Evolutionary conservation across 2,888 invertebrate species (phyloP).

Genomic region (Thymelicus acteon): DNA sequence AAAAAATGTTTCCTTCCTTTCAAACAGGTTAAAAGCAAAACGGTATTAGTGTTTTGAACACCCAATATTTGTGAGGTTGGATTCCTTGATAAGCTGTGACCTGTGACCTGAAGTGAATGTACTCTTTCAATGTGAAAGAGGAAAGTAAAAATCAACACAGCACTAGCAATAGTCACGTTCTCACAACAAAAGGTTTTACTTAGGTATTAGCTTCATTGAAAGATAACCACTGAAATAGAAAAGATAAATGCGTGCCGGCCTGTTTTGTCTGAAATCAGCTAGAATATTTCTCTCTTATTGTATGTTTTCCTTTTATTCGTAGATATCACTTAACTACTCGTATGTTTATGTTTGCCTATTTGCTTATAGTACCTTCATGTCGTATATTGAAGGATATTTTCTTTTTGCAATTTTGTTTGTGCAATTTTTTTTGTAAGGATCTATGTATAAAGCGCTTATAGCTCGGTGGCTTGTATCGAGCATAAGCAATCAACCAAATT

Average conservation of each 20-base stretch:
- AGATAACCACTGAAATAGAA: conserved; percentile 26
- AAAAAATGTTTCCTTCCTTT: too few relatives aligned
- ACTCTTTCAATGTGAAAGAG: conserved; percentile 49
- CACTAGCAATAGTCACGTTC: conserved; percentile 43
- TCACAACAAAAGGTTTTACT: conserved; percentile 37
- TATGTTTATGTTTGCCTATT: not conserved
- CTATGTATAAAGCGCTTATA: too few relatives aligned
- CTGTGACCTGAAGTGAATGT: conserved; percentile 55
- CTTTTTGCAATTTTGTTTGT: too few relatives aligned
- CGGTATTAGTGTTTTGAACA: conserved; percentile 59
- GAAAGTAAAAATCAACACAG: conserved; percentile 40
- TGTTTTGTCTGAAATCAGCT: not conserved
- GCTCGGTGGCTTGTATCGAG: too few relatives aligned
- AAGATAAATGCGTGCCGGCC: conserved; percentile 6
- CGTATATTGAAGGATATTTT: too few relatives aligned
- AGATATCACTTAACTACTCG: not conserved
- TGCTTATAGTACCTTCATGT: not conserved
- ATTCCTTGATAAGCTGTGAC: conserved; percentile 56
- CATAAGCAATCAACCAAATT: too few relatives aligned
- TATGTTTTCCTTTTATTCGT: not conserved
- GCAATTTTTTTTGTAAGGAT: too few relatives aligned
- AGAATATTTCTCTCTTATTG: not conserved
- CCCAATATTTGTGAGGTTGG: conserved; percentile 59
- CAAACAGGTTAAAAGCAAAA: conserved; percentile 53
- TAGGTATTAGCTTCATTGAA: conserved; percentile 32